Evolutionary conservation across 2,888 invertebrate species (phyloP).

Genomic region (Nephrocerus scutellatus): DNA sequence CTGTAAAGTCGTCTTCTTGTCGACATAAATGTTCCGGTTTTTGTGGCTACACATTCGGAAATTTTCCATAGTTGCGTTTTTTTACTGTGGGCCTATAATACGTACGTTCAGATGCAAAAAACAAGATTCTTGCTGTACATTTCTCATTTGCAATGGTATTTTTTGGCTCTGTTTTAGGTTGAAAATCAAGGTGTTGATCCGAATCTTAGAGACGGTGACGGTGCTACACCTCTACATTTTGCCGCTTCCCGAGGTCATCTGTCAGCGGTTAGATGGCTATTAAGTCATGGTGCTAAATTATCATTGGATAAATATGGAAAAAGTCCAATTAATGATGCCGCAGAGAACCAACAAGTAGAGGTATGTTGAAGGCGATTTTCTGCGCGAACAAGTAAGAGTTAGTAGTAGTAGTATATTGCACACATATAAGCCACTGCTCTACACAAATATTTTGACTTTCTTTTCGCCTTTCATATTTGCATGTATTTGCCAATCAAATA

Average conservation of each 20-base stretch:
- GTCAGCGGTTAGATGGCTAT: slow-evolving; percentile 73
- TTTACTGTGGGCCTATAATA: too few relatives aligned
- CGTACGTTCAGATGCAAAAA: too few relatives aligned
- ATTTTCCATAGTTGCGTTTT: too few relatives aligned
- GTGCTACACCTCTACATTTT: slow-evolving; percentile 82
- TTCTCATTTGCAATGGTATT: too few relatives aligned
- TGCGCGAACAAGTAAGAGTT: too few relatives aligned
- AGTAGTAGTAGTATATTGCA: neutral
- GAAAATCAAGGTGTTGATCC: slow-evolving; percentile 78
- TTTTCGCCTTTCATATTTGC: slow-evolving; percentile 4
- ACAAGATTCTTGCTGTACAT: too few relatives aligned
- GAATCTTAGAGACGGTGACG: slow-evolving; percentile 79
- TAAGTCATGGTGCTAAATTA: slow-evolving; percentile 73
- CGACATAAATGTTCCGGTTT: too few relatives aligned
- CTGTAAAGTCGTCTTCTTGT: too few relatives aligned
- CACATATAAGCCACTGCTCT: neutral
- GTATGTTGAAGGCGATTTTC: slow-evolving; percentile 54
- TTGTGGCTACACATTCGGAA: too few relatives aligned
- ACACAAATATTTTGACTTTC: slow-evolving; percentile 5
- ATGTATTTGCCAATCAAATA: slow-evolving; percentile 33
- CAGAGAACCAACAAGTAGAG: slow-evolving; percentile 84
- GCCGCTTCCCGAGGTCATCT: slow-evolving; percentile 80
- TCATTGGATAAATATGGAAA: slow-evolving; percentile 81
- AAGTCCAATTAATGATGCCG: slow-evolving; percentile 85
- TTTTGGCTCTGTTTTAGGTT: slow-evolving; percentile 55